Percentiles rank a stretch among this genome's conserved stretches.
Conservation (phyloP, 2,797 vertebrate species). For the Enoplosus armatus region DNA sequence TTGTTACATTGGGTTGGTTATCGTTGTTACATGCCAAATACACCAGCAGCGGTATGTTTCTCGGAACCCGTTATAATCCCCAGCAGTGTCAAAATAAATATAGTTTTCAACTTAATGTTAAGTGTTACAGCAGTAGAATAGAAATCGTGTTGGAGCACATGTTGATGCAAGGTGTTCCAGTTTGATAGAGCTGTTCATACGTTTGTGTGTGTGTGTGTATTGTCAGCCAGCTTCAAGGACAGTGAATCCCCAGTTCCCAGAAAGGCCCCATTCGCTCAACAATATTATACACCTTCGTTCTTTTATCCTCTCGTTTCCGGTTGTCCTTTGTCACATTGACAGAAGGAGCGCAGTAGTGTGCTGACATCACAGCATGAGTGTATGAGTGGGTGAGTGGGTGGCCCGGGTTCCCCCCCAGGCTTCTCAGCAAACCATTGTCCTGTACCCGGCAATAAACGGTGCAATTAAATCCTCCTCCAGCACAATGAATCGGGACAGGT, state of each 20-base stretch:
- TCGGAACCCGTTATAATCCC: neutral
- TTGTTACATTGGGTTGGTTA: neutral
- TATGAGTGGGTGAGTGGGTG: slow-evolving; percentile 38
- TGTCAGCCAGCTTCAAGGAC: slow-evolving; percentile 40
- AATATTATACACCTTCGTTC: neutral
- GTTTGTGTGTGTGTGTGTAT: neutral
- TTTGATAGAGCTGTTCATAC: neutral
- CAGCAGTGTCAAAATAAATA: neutral
- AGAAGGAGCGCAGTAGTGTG: neutral
- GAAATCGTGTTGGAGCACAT: neutral
- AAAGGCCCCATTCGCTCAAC: neutral
- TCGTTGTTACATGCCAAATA: neutral
- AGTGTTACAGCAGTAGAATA: neutral
- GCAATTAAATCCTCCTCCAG: slow-evolving; percentile 59
- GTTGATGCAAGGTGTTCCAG: neutral
- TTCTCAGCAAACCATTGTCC: slow-evolving; percentile 45
- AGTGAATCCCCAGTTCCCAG: neutral
- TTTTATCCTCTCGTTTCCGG: slow-evolving; percentile 36
- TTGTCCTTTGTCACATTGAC: slow-evolving; percentile 17
- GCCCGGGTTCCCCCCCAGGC: slow-evolving; percentile 52
- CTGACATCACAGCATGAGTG: slow-evolving; percentile 56
- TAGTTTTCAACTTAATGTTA: neutral
- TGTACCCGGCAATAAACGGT: slow-evolving; percentile 34
- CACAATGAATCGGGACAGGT: slow-evolving; percentile 22
- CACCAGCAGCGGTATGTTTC: neutral